A percentile compares a stretch with the other conserved stretches of the same genome.
Conservation (phyloP, 2,888 invertebrate species). For the Coecobrya sp. region DNA sequence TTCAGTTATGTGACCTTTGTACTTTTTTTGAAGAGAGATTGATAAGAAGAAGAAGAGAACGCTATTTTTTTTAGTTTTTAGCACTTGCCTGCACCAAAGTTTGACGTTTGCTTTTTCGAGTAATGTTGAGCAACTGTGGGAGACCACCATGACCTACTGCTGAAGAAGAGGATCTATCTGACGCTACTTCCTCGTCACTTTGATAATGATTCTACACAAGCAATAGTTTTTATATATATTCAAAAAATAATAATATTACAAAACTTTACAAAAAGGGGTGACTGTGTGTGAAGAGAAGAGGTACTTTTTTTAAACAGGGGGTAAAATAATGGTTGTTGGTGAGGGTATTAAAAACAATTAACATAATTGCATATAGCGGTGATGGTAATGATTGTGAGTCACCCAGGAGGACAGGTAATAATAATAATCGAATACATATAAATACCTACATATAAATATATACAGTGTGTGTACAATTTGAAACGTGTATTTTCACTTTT, state of each 20-base stretch:
- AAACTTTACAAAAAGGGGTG: slow-evolving; percentile 37
- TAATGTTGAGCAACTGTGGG: slow-evolving; percentile 85
- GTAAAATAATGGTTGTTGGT: not conserved
- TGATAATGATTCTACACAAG: slow-evolving; percentile 70
- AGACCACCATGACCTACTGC: slow-evolving; percentile 82
- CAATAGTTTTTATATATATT: slow-evolving; percentile 58
- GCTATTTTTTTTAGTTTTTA: slow-evolving; percentile 42
- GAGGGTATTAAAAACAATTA: slow-evolving; percentile 54
- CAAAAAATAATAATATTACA: slow-evolving; percentile 32
- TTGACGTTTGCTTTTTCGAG: slow-evolving; percentile 85
- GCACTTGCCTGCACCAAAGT: slow-evolving; percentile 85
- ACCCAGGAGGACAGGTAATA: not conserved
- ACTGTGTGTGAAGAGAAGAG: slow-evolving; percentile 1
- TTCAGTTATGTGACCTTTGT: not conserved
- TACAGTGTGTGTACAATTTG: slow-evolving; percentile 46
- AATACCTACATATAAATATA: no score
- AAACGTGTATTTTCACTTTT: slow-evolving; percentile 33
- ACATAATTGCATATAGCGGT: slow-evolving; percentile 61
- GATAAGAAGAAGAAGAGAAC: slow-evolving; percentile 11
- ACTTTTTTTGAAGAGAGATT: slow-evolving; percentile 5
- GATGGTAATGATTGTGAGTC: slow-evolving; percentile 3
- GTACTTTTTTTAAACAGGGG: slow-evolving; percentile 13
- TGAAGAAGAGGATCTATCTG: slow-evolving; percentile 80
- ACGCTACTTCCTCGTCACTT: slow-evolving; percentile 85
- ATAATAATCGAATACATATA: not conserved